Evolutionary conservation across 2,888 invertebrate species (phyloP), one percentile per base, ranked within the genome.

Genomic region (Ichneumoninae sp.): DNA sequence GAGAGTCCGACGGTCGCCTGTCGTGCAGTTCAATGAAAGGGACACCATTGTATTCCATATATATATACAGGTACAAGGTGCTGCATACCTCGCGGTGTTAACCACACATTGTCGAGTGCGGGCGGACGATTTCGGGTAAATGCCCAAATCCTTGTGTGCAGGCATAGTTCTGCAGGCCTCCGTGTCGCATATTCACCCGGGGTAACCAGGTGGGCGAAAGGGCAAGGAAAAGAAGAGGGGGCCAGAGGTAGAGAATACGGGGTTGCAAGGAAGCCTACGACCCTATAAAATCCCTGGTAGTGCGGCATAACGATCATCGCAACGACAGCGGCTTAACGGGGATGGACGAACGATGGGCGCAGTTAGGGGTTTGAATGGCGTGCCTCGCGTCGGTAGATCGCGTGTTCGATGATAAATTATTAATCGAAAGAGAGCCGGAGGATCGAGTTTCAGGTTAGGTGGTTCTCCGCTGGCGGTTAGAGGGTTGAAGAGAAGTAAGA

Each of bases 91-190:
- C 26, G 57, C 60, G 30, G 26, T 22, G 65, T 70, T 82, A 76
- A 82, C 82, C 87, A 85, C 87, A 86, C 85, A 87, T 87, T 87
- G 87, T 83, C 77, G 80, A 83, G 72, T 82, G 71, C 65, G 87
- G 84, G 86, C 50, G 77, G 8, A 47, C 19, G 26, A 16, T 65
- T 7, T 16, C 79, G 87, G 86, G 87, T 89, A 88, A 89, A 89
- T 87, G 88, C 86, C 82, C 85, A 87, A 89, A 89, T 88, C 86
- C 87, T 85, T 87, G 85, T 79, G 30, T 50, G 84, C 86, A 86
- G 87, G 87, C 88, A 87, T 84, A 87, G 88, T 87, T 85, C 89
- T 66, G 85, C 76, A 85, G 81, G 54, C 68, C 71, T 52, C 80
- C 60, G 62, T 7, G n/a, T 47, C 30, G 52, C 65, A 36, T 47